Percentiles rank a stretch among this genome's conserved stretches.
Conservation (phyloP, 1,140 invertebrate genomes). For the Bombus sylvicola region DNA sequence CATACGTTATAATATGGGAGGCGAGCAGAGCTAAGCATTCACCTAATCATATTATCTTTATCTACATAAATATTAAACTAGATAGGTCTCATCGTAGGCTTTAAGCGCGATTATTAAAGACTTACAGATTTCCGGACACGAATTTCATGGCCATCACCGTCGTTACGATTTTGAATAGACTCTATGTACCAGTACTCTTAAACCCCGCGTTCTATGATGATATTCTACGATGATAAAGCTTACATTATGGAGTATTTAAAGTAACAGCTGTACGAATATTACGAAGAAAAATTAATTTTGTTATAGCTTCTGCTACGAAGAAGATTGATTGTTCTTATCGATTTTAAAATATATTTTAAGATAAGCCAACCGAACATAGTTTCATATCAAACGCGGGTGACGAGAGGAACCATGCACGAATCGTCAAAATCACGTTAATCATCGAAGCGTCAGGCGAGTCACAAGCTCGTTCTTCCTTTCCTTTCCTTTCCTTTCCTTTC, state of each 20-base stretch:
- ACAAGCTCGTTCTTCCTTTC: slow-evolving; percentile 60
- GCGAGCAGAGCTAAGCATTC: slow-evolving; percentile 48
- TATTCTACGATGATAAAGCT: neutral
- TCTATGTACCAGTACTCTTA: slow-evolving; percentile 10
- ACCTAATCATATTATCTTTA: slow-evolving; percentile 63
- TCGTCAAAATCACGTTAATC: slow-evolving; percentile 35
- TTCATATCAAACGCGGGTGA: neutral
- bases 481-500: slow-evolving; percentile 27
- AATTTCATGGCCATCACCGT: slow-evolving; percentile 46
- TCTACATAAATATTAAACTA: slow-evolving; percentile 55
- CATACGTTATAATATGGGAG: slow-evolving; percentile 18
- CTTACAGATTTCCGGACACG: slow-evolving; percentile 44
- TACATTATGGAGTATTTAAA: neutral
- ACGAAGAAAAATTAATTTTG: neutral
- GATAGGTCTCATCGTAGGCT: slow-evolving; percentile 53
- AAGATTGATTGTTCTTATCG: neutral
- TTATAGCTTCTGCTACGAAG: neutral
- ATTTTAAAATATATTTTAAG: slow-evolving; percentile 1
- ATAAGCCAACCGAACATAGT: neutral
- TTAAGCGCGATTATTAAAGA: slow-evolving; percentile 54
- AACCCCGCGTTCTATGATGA: slow-evolving; percentile 13
- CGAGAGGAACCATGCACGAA: slow-evolving; percentile 3
- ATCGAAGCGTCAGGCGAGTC: slow-evolving; percentile 49
- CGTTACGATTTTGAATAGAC: slow-evolving; percentile 30
- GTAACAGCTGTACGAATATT: neutral